A percentile compares a stretch with the other conserved stretches of the same genome.
phyloP scores from a whole-genome alignment of 1,140 invertebrate species.

The Colletes latitarsis region DNA sequence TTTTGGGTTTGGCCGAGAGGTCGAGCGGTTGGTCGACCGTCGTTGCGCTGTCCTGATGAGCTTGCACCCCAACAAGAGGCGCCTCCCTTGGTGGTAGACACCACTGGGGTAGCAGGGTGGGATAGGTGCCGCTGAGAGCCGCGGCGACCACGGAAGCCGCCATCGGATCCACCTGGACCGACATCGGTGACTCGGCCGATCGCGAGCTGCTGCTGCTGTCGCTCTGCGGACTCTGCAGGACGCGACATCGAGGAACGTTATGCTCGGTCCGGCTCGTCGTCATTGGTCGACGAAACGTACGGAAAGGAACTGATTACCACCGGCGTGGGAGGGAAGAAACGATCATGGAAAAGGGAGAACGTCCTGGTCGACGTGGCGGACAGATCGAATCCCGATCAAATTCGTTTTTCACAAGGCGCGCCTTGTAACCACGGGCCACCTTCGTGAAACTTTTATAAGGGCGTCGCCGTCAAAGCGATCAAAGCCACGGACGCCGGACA shows the following conservation, averaged over 20 bases:
- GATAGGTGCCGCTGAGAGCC: slow-evolving; percentile 82
- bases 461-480: slow-evolving; percentile 57
- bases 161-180: slow-evolving; percentile 82
- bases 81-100: slow-evolving; percentile 81
- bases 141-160: slow-evolving; percentile 84
- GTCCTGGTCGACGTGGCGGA: slow-evolving; percentile 20
- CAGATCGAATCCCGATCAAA: slow-evolving; percentile 59
- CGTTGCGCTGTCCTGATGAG: slow-evolving; percentile 78
- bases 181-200: slow-evolving; percentile 81
- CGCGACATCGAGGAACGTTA: slow-evolving; percentile 54
- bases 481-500: slow-evolving; percentile 35
- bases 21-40: slow-evolving; percentile 88
- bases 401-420: slow-evolving; percentile 36
- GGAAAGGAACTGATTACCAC: slow-evolving; percentile 49
- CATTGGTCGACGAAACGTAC: slow-evolving; percentile 39
- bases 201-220: slow-evolving; percentile 81
- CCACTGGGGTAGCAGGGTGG: slow-evolving; percentile 82
- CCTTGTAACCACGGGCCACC: neutral
- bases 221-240: slow-evolving; percentile 79
- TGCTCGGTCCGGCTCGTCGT: slow-evolving; percentile 43
- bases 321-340: slow-evolving; percentile 49
- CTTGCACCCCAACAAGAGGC: slow-evolving; percentile 80
- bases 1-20: slow-evolving; percentile 87
- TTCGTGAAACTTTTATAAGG: slow-evolving; percentile 64
- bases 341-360: slow-evolving; percentile 26